Evolutionary conservation across 64 coral and sea anemone species (phyloP).

Genomic region (Orbicella faveolata): DNA sequence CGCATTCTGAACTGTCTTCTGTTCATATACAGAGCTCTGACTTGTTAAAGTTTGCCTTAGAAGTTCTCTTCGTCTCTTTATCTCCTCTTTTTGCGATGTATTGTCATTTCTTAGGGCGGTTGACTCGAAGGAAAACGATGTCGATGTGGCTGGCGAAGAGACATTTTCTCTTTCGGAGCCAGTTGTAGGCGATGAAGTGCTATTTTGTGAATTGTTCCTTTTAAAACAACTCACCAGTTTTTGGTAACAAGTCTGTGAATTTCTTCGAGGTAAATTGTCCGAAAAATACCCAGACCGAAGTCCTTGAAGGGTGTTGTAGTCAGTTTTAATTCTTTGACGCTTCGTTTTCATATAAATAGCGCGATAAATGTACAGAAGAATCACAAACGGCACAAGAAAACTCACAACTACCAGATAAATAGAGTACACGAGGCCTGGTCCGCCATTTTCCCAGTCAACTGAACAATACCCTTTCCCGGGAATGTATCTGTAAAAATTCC

Average conservation of each 20-base stretch:
- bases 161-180: neutral
- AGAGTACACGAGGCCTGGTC: constrained; percentile 68
- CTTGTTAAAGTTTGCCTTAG: constrained; percentile 11
- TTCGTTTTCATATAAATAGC: constrained; percentile 75
- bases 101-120: neutral
- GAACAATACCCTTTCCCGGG: constrained; percentile 81
- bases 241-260: neutral
- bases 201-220: neutral
- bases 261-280: neutral
- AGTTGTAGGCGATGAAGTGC: constrained; percentile 11
- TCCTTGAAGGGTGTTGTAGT: constrained; percentile 36
- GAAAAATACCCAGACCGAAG: constrained; percentile 10
- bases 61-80: constrained; percentile 7
- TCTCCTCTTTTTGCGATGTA: neutral
- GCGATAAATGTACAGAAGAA: constrained; percentile 73
- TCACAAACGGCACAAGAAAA: constrained; percentile 65
- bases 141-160: neutral
- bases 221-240: neutral
- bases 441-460: constrained; percentile 67
- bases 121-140: constrained; percentile 26
- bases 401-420: constrained; percentile 29
- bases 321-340: constrained; percentile 54
- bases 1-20: constrained; percentile 77
- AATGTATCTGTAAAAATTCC: constrained; percentile 82
- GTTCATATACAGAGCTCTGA: constrained; percentile 60